phyloP scores from a whole-genome alignment of 2,113 vertebrate species.

The Suncus etruscus region DNA sequence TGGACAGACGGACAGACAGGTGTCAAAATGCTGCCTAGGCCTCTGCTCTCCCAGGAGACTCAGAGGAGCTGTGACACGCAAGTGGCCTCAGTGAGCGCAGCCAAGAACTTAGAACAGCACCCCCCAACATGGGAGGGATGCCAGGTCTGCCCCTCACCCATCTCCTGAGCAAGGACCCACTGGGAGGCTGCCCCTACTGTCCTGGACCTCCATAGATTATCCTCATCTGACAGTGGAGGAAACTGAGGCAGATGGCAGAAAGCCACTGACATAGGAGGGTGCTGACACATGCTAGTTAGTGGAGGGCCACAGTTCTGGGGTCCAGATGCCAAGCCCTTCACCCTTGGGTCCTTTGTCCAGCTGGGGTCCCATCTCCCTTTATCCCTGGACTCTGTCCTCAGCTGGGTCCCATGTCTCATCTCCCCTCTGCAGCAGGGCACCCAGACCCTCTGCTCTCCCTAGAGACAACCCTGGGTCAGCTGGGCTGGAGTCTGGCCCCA shows the following conservation, averaged over 20 bases:
- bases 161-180: accelerated
- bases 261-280: too few species aligned
- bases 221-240: not conserved
- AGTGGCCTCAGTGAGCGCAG: not conserved
- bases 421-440: too few species aligned
- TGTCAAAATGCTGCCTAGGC: too few species aligned
- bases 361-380: too few species aligned
- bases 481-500: not conserved
- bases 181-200: accelerated
- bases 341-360: too few species aligned
- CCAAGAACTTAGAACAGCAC: too few species aligned
- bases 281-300: too few species aligned
- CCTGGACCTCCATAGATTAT: not conserved
- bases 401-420: not conserved
- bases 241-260: too few species aligned
- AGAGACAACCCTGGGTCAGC: not conserved
- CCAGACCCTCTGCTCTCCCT: not conserved
- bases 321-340: not conserved
- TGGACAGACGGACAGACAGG: not conserved
- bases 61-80: not conserved
- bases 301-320: not conserved
- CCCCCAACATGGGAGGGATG: not conserved
- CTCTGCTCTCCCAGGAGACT: not conserved
- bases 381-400: too few species aligned
- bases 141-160: not conserved